Evolutionary conservation across 2,888 invertebrate genomes (phyloP).

Genomic region (Cantharis nigra): DNA sequence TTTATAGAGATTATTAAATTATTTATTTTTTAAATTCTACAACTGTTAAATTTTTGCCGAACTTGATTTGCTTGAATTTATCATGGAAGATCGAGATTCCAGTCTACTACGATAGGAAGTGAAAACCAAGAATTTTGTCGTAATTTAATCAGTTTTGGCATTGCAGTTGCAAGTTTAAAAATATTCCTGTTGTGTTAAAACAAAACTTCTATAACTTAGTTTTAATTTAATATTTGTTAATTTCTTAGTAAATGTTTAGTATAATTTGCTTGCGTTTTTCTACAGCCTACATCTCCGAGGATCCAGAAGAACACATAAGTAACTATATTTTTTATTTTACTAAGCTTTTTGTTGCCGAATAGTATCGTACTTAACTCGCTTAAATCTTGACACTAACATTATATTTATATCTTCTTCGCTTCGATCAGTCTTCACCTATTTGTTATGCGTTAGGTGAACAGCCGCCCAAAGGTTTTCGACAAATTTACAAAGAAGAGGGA

Average conservation of each 20-base stretch:
- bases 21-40: neutral
- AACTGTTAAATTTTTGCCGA: neutral
- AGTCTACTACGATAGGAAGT: neutral
- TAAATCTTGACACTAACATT: neutral
- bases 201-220: neutral
- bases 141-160: neutral
- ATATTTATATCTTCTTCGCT: neutral
- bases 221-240: neutral
- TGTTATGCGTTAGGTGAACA: slow-evolving; percentile 44
- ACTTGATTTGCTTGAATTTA: neutral
- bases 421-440: neutral
- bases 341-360: neutral
- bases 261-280: slow-evolving; percentile 45
- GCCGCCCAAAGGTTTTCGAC: slow-evolving; percentile 85
- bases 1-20: neutral
- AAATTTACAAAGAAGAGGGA: slow-evolving; percentile 84
- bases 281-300: slow-evolving; percentile 51
- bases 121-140: neutral
- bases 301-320: slow-evolving; percentile 49
- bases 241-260: slow-evolving; percentile 30
- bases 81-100: neutral
- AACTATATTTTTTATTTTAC: slow-evolving; percentile 43
- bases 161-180: neutral
- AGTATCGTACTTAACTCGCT: neutral
- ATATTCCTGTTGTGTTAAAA: neutral